These are phyloP conservation scores for Rhabditoides inermis DNA, from an alignment of 2,888 invertebrate genomes.

Conservation along the genomic window DNA sequence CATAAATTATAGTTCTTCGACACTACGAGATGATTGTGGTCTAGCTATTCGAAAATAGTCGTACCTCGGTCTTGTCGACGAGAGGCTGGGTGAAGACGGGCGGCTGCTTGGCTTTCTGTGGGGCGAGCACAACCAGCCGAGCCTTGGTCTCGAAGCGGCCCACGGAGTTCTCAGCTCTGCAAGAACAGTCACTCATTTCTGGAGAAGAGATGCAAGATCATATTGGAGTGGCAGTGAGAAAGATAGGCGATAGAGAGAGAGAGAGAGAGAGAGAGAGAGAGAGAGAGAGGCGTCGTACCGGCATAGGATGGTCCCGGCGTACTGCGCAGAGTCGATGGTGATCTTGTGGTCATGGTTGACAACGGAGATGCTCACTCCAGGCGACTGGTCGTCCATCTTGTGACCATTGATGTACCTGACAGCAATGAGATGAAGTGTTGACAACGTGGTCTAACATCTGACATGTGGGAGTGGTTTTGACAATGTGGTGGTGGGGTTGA, in stretches of 20 bases:
- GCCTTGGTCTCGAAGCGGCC: slow-evolving; percentile 50
- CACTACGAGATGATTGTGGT: too few species aligned
- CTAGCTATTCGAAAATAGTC: too few species aligned
- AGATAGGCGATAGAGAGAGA: too few species aligned
- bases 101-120: slow-evolving; percentile 41
- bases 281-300: too few species aligned
- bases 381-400: slow-evolving; percentile 64
- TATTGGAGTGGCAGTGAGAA: too few species aligned
- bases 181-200: slow-evolving; percentile 1
- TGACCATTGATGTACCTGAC: slow-evolving; percentile 68
- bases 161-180: slow-evolving; percentile 45
- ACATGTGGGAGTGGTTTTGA: not conserved
- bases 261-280: too few species aligned
- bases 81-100: slow-evolving; percentile 43
- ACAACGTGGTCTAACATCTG: not conserved
- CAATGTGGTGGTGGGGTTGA: too few species aligned
- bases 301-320: slow-evolving; percentile 48
- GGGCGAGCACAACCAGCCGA: slow-evolving; percentile 39
- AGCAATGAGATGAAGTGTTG: too few species aligned
- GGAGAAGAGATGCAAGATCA: not conserved
- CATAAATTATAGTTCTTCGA: too few species aligned
- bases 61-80: slow-evolving; percentile 64
- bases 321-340: slow-evolving; percentile 60
- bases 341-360: slow-evolving; percentile 70
- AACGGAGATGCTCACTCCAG: slow-evolving; percentile 61